A percentile compares a stretch with the other conserved stretches of the same genome.
Evolutionary conservation across 2,113 vertebrate species (phyloP).

Genomic region (Phaethornis superciliosus): DNA sequence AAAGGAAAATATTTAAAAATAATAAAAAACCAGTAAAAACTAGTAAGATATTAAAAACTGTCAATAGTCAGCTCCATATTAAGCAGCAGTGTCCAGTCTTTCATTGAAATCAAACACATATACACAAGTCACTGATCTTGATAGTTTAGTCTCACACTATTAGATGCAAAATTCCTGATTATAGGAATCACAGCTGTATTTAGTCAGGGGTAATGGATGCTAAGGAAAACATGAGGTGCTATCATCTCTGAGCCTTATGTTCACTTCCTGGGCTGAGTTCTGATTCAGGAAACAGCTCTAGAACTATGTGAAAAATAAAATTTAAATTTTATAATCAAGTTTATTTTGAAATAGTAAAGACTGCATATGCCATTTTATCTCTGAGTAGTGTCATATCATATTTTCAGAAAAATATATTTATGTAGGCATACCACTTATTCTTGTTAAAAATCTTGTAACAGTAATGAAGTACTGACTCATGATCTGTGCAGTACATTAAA

Average conservation of each 20-base stretch:
- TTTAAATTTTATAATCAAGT: neutral
- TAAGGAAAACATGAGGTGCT: neutral
- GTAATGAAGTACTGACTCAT: neutral
- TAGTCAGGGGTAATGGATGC: neutral
- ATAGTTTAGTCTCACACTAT: neutral
- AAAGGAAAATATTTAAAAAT: too few species aligned
- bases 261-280: neutral
- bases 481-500: neutral
- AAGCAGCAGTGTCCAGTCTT: neutral
- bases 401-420: neutral
- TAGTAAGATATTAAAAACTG: too few species aligned
- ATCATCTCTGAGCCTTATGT: neutral
- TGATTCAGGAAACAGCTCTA: neutral
- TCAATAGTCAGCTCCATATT: neutral
- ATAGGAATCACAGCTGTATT: neutral
- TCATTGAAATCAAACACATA: neutral
- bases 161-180: neutral
- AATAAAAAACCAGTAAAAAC: too few species aligned
- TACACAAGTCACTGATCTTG: neutral
- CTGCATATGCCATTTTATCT: neutral
- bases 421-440: neutral
- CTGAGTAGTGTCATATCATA: neutral
- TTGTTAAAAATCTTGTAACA: neutral
- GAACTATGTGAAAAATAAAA: neutral
- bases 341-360: neutral